These are phyloP conservation scores for Astreopora myriophthalma DNA, from an alignment of 64 coral and sea anemone species.

Conservation along the genomic window DNA sequence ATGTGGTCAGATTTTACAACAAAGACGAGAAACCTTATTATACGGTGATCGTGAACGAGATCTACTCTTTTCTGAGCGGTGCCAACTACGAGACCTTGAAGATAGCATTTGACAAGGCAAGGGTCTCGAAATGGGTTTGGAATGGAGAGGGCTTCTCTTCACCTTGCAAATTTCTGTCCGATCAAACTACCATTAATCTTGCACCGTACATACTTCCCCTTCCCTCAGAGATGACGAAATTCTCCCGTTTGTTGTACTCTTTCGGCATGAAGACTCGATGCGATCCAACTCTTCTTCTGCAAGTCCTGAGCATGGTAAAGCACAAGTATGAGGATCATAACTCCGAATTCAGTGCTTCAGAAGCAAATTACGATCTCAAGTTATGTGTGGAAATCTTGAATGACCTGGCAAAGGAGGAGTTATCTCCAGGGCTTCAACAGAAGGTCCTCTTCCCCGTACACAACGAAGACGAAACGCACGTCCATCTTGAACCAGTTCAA, in stretches of 20 bases:
- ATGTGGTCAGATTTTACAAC: conserved; percentile 33
- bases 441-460: conserved; percentile 62
- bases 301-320: conserved; percentile 38
- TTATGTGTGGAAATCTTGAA: conserved; percentile 71
- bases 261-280: conserved; percentile 59
- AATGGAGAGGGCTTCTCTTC: conserved; percentile 84
- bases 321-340: background rate
- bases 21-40: conserved; percentile 42
- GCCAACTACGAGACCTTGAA: background rate
- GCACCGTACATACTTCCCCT: conserved; percentile 62
- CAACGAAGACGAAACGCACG: background rate
- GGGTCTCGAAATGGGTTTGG: conserved; percentile 62
- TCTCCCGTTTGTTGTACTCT: background rate
- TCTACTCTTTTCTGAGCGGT: conserved; percentile 50
- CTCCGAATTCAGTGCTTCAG: background rate
- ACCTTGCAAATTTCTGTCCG: conserved; percentile 22
- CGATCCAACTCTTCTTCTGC: conserved; percentile 36
- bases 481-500: conserved; percentile 40
- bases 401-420: conserved; percentile 14
- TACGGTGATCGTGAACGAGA: conserved; percentile 55
- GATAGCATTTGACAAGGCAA: background rate
- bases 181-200: conserved; percentile 60
- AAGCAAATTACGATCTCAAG: conserved; percentile 68
- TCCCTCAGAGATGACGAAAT: conserved; percentile 40
- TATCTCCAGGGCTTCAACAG: conserved; percentile 1